These are phyloP conservation scores for Phania funesta DNA, from an alignment of 2,888 invertebrate species.

Conservation along the genomic window DNA sequence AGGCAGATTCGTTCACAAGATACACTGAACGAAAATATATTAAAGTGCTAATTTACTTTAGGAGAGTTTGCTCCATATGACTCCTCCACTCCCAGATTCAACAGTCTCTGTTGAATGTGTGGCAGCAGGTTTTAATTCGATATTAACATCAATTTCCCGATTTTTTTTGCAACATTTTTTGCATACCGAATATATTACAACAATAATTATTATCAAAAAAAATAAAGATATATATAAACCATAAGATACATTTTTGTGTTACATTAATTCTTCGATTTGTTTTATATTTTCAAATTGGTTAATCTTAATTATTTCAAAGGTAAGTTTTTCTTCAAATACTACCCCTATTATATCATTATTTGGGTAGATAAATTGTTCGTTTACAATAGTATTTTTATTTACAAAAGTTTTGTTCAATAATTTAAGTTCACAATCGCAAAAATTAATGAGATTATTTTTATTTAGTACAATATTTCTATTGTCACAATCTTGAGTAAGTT, in stretches of 20 bases:
- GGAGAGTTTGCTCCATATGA: too few relatives aligned
- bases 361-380: slow-evolving; percentile 25
- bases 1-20: too few relatives aligned
- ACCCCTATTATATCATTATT: not conserved
- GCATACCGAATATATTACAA: not conserved
- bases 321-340: slow-evolving; percentile 6
- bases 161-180: slow-evolving; percentile 4
- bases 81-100: too few relatives aligned
- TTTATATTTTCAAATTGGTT: too few relatives aligned
- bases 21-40: too few relatives aligned
- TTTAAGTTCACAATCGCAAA: slow-evolving; percentile 38
- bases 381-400: slow-evolving; percentile 19
- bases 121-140: not conserved
- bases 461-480: slow-evolving; percentile 31
- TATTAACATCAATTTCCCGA: slow-evolving; percentile 1
- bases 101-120: too few relatives aligned
- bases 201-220: not conserved
- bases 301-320: too few relatives aligned
- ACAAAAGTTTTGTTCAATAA: slow-evolving; percentile 28
- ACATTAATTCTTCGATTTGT: slow-evolving; percentile 4
- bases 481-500: slow-evolving; percentile 38
- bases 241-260: slow-evolving; percentile 12
- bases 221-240: not conserved
- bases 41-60: too few relatives aligned
- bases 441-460: slow-evolving; percentile 26